These are phyloP conservation scores for Drosophila miranda DNA, from an alignment of 1,140 invertebrate genomes.

Conservation along the genomic window DNA sequence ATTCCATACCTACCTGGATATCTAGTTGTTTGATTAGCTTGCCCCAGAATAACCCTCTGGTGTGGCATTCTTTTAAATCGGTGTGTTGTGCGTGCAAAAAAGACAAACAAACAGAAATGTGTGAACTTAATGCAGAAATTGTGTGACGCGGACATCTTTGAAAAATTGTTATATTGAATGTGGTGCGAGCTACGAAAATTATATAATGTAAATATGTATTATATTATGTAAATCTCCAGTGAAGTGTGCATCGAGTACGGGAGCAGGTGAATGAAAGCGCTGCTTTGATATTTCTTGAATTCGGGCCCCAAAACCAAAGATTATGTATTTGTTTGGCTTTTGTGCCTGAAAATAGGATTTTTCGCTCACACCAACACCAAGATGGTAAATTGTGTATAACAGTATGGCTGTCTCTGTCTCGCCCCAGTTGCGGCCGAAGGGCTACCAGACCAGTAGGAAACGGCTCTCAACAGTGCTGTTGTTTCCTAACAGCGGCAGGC, in stretches of 20 bases:
- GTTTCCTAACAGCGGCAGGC: background rate
- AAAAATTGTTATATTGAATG: conserved; percentile 60
- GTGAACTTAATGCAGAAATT: conserved; percentile 44
- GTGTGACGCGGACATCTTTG: conserved; percentile 78
- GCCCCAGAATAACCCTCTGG: conserved; percentile 66
- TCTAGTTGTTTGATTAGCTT: conserved; percentile 72
- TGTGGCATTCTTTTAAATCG: conserved; percentile 70
- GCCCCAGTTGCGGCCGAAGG: conserved; percentile 2
- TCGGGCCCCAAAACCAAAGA: conserved; percentile 3
- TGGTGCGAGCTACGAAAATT: conserved; percentile 54
- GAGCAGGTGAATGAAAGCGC: conserved; percentile 33
- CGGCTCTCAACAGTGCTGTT: conserved; percentile 19
- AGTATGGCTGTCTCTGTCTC: conserved; percentile 55
- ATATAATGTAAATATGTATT: no score
- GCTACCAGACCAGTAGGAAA: conserved; percentile 36
- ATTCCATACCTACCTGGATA: conserved; percentile 54
- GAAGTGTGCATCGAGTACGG: conserved; percentile 38
- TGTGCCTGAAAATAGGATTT: conserved; percentile 64
- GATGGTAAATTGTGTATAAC: conserved; percentile 70
- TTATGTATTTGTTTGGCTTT: conserved; percentile 60
- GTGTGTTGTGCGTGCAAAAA: conserved; percentile 45
- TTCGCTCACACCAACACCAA: conserved; percentile 70
- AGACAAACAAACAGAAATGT: conserved; percentile 57
- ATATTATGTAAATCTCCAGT: conserved; percentile 10
- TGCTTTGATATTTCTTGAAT: conserved; percentile 16